These are phyloP conservation scores for Drosophila emarginata DNA, from an alignment of 2,888 invertebrate genomes.

Conservation along the genomic window DNA sequence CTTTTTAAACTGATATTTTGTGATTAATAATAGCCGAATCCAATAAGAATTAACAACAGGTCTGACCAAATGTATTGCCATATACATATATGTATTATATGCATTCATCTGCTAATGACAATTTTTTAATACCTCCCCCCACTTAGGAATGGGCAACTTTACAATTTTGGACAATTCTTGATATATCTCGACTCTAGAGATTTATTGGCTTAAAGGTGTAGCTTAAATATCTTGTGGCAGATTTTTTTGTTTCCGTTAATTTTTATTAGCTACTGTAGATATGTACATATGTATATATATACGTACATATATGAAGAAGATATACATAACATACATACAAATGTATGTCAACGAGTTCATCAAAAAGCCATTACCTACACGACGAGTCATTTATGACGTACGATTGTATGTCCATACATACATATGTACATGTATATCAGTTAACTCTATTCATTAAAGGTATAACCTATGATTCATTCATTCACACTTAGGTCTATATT, in stretches of 20 bases:
- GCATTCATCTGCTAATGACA: too few species aligned
- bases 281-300: neutral
- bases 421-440: neutral
- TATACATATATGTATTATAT: too few species aligned
- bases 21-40: too few species aligned
- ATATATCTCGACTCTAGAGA: neutral
- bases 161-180: too few species aligned
- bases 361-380: neutral
- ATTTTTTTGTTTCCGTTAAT: neutral
- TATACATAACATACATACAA: neutral
- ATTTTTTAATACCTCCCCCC: too few species aligned
- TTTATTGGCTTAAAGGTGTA: neutral
- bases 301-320: too few species aligned
- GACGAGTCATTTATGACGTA: slow-evolving; percentile 6
- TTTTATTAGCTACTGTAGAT: neutral
- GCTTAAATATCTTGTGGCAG: neutral
- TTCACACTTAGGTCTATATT: neutral
- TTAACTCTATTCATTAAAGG: neutral
- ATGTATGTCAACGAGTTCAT: slow-evolving; percentile 7
- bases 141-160: too few species aligned
- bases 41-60: too few species aligned
- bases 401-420: neutral
- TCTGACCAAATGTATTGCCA: too few species aligned
- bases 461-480: slow-evolving; percentile 2
- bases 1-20: too few species aligned